These are phyloP conservation scores for Diarsia dahlii DNA, from an alignment of 2,888 invertebrate genomes.

Conservation along the genomic window DNA sequence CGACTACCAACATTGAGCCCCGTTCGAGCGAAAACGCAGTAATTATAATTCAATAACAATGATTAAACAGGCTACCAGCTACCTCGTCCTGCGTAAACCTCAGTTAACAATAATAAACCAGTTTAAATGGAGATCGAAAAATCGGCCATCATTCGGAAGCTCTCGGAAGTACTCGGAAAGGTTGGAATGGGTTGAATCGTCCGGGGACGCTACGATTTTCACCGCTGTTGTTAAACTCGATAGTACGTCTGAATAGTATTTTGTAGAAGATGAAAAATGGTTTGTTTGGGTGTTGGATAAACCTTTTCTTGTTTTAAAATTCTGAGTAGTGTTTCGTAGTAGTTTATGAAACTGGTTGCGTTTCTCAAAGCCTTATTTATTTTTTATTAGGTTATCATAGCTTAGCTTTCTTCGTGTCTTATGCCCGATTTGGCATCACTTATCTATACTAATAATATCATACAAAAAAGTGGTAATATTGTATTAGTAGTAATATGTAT, in stretches of 20 bases:
- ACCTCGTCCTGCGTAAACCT: slow-evolving; percentile 29
- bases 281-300: slow-evolving; percentile 23
- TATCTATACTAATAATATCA: not conserved
- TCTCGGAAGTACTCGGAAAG: slow-evolving; percentile 38
- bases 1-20: slow-evolving; percentile 22
- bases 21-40: slow-evolving; percentile 34
- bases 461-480: not conserved
- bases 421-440: not conserved
- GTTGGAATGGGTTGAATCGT: slow-evolving; percentile 35
- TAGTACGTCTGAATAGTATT: slow-evolving; percentile 34
- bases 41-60: slow-evolving; percentile 64
- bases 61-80: slow-evolving; percentile 37
- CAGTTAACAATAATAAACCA: slow-evolving; percentile 54
- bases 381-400: not conserved
- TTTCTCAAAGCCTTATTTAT: no score
- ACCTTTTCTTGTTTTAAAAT: slow-evolving; percentile 3
- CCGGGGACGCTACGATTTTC: slow-evolving; percentile 43
- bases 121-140: slow-evolving; percentile 53
- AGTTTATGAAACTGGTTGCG: no score
- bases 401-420: not conserved
- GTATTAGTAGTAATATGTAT: no score
- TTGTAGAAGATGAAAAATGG: slow-evolving; percentile 15
- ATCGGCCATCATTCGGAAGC: slow-evolving; percentile 25
- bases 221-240: slow-evolving; percentile 33
- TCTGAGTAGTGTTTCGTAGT: no score